Base-by-base conservation (phyloP, 2,888 invertebrate genomes). In the Brachyptera risi region DNA sequence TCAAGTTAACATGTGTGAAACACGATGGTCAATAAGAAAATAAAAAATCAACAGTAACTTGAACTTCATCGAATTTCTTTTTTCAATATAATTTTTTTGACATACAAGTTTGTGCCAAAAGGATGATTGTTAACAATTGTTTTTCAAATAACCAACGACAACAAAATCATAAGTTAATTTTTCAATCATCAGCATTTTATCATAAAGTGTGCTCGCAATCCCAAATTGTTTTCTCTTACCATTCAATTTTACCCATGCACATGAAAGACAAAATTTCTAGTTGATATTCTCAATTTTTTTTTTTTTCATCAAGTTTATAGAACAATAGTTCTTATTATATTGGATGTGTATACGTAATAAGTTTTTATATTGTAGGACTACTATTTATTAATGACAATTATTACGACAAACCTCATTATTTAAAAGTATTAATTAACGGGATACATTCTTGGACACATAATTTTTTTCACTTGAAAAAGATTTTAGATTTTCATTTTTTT, bases 401-500 rank as follows among this genome's bases (percentile, higher is more conserved):
- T n/a, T 15, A 4, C 19, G 44, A 44, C 44, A 44, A 19, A 19
- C 21, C 44, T 44, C 17, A 31, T 44, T 5, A 11, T 19, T 19
- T 44, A 11, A 44, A 44, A 44, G 44, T 11, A 44, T 19, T 19
- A 19, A 19, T 17, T 44, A 21, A 17, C n/a, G 17, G 17, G 11
- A 44, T 44, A 2, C 19, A 15, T 44, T 44, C 5, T 44, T 44
- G 44, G 44, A 44, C 44, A 44, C 44, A 19, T 44, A 44, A 19
- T 19, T 21, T 44, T 44, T 44, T 44, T 44, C 4, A 38, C 17
- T 17, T 38, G 13, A 4, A 15, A 5, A 19, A 3, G n/a, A 21
- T 11, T 44, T 44, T 44, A 19, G 21, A 44, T 19, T 17, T 4
- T 44, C 44, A 44, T 44, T 15, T 44, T 44, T n/a, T 17, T 5